Conservation (phyloP, 2,113 vertebrate genomes). For the Calidris pugnax region DNA sequence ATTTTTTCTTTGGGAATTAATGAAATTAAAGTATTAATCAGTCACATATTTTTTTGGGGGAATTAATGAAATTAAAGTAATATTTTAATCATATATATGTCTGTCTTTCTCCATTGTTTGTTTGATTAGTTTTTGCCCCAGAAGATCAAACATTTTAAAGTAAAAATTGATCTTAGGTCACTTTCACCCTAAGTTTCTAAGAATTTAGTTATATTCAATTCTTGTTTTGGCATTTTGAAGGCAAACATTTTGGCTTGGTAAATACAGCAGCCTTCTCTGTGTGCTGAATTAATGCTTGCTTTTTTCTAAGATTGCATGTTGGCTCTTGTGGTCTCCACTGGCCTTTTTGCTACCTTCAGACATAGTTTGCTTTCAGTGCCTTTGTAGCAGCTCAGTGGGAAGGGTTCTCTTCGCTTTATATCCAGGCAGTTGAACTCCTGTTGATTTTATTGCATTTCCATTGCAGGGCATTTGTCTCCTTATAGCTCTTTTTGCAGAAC, state of each 20-base stretch:
- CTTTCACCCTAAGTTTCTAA: background rate
- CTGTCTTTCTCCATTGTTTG: background rate
- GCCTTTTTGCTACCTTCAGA: background rate
- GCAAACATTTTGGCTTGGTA: background rate
- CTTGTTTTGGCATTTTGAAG: background rate
- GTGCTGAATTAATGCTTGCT: background rate
- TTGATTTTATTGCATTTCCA: background rate
- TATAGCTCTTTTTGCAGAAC: background rate
- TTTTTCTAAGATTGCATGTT: background rate
- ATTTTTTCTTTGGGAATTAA: background rate
- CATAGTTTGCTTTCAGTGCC: background rate
- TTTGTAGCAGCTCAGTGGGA: background rate
- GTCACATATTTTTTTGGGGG: background rate
- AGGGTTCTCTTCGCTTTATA: background rate
- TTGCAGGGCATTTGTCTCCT: background rate
- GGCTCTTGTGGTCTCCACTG: background rate
- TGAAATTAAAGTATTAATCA: background rate
- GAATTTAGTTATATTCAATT: background rate
- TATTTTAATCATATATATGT: background rate
- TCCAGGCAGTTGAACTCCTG: background rate
- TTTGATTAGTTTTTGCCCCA: background rate
- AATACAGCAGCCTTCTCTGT: background rate
- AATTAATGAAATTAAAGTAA: background rate
- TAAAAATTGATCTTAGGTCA: background rate
- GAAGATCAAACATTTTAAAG: background rate